These are phyloP conservation scores for Lophotriccus pileatus DNA, from an alignment of 2,797 vertebrate species.

Conservation along the genomic window DNA sequence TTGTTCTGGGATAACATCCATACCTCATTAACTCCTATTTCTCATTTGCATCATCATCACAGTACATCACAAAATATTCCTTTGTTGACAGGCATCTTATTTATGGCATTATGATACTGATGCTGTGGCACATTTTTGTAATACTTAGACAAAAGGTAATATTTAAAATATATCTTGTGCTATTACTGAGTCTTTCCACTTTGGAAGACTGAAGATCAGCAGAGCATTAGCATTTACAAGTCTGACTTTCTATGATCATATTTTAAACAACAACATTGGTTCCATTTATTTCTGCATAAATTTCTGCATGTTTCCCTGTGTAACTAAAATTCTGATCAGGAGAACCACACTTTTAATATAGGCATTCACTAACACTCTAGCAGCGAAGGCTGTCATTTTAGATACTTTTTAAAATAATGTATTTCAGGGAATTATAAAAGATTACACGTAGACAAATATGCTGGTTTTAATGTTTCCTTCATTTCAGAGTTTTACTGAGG, in stretches of 20 bases:
- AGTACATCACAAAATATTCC: background rate
- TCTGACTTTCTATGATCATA: background rate
- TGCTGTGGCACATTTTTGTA: background rate
- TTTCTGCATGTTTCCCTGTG: background rate
- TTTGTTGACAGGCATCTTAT: background rate
- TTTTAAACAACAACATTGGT: background rate
- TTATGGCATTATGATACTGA: background rate
- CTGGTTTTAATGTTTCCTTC: background rate
- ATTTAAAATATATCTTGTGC: background rate
- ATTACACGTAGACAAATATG: background rate
- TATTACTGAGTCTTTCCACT: background rate
- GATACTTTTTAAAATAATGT: background rate
- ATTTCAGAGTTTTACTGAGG: conserved; percentile 2
- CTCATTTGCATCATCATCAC: background rate
- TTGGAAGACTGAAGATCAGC: background rate
- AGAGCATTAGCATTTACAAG: background rate
- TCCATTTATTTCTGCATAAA: background rate
- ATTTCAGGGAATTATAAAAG: background rate
- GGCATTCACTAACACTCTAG: background rate
- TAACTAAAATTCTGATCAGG: background rate
- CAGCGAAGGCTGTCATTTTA: background rate
- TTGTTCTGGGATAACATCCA: background rate
- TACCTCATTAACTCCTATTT: background rate
- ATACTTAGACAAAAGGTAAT: background rate
- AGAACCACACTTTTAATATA: background rate